Conservation (phyloP, 2,113 vertebrate species). For the Protomyctophum bolini region DNA sequence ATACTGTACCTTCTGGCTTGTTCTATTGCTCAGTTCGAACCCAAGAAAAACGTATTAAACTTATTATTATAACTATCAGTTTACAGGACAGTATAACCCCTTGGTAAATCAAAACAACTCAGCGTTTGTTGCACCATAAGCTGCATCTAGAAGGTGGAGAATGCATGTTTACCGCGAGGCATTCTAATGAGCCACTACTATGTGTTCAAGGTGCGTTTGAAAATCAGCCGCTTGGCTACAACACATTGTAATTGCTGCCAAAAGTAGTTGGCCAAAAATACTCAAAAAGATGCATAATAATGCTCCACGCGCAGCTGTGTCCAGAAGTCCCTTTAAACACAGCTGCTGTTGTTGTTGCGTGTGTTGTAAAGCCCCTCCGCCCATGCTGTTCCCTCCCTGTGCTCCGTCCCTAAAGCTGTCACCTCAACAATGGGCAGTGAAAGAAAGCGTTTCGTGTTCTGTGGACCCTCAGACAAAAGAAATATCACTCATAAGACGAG, state of each 20-base stretch:
- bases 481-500: slow-evolving; percentile 50
- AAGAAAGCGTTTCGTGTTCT: slow-evolving; percentile 65
- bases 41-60: too few species aligned
- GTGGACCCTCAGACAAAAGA: slow-evolving; percentile 53
- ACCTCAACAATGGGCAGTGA: slow-evolving; percentile 74
- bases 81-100: background rate
- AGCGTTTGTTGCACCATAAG: background rate
- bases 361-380: slow-evolving; percentile 63
- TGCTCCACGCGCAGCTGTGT: slow-evolving; percentile 73
- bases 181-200: slow-evolving; percentile 20
- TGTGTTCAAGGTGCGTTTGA: slow-evolving; percentile 59
- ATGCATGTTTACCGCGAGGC: slow-evolving; percentile 21
- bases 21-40: too few species aligned
- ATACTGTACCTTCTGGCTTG: too few species aligned
- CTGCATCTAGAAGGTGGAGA: background rate
- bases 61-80: too few species aligned
- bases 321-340: slow-evolving; percentile 78
- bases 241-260: slow-evolving; percentile 54
- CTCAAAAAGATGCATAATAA: slow-evolving; percentile 74
- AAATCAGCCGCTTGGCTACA: slow-evolving; percentile 59
- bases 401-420: slow-evolving; percentile 71
- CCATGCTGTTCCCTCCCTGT: slow-evolving; percentile 66
- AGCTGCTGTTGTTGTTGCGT: slow-evolving; percentile 66
- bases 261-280: slow-evolving; percentile 64
- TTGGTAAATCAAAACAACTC: background rate